Evolutionary conservation across 2,888 invertebrate species (phyloP).

Genomic region (Arge pagana): DNA sequence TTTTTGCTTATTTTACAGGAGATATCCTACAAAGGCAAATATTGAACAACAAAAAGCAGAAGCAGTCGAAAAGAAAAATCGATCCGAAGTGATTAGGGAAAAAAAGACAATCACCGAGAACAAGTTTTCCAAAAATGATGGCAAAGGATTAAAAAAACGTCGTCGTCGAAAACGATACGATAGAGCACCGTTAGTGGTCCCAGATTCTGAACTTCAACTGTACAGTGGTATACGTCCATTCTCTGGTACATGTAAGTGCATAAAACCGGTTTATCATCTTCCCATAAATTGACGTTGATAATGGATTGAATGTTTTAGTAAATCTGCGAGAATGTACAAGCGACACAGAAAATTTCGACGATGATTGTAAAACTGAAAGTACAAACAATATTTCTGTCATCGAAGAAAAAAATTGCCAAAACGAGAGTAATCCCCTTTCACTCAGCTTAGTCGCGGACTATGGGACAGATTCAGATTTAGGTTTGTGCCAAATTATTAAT

Average conservation of each 20-base stretch:
- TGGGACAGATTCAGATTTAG: constrained; percentile 43
- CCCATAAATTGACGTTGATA: not conserved
- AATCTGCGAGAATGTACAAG: constrained; percentile 27
- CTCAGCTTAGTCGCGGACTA: constrained; percentile 48
- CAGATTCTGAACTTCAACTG: constrained; percentile 21
- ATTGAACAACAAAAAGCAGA: constrained; percentile 68
- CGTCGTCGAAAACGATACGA: constrained; percentile 2
- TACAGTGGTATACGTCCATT: constrained; percentile 59
- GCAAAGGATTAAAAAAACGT: constrained; percentile 25
- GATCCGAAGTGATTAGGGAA: constrained; percentile 74
- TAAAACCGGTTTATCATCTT: not conserved
- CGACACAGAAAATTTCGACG: constrained; percentile 39
- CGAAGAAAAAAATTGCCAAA: constrained; percentile 42
- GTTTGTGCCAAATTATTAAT: constrained; percentile 28
- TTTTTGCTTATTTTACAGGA: constrained; percentile 51
- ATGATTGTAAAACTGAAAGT: constrained; percentile 6
- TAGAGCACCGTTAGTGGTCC: not conserved
- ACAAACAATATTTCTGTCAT: constrained; percentile 50
- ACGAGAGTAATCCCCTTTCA: constrained; percentile 17
- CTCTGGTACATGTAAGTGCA: constrained; percentile 58
- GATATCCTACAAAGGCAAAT: constrained; percentile 76
- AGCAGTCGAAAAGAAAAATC: constrained; percentile 68
- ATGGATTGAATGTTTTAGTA: constrained; percentile 28
- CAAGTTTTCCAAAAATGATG: constrained; percentile 33
- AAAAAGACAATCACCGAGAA: constrained; percentile 39